Conservation (phyloP, 1,140 invertebrate species). For the Centruroides vittatus region DNA sequence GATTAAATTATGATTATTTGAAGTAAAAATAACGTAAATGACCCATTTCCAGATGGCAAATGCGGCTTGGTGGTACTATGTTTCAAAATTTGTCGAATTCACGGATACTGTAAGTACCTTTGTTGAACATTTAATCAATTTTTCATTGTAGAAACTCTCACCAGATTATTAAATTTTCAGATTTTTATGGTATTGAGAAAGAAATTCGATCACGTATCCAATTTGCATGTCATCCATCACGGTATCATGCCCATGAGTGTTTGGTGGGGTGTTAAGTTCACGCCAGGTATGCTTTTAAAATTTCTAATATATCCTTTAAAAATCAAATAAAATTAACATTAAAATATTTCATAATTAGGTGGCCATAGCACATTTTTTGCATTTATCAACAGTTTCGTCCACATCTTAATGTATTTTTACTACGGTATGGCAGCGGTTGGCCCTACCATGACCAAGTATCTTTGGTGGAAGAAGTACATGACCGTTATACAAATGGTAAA, state of each 20-base stretch:
- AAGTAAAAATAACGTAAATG: no score
- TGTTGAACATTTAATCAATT: background rate
- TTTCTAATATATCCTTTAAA: background rate
- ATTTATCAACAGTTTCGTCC: conserved; percentile 74
- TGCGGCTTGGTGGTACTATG: conserved; percentile 60
- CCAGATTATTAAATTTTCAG: conserved; percentile 32
- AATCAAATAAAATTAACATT: background rate
- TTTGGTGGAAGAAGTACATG: conserved; percentile 43
- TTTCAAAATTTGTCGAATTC: conserved; percentile 93
- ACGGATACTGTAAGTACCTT: conserved; percentile 71
- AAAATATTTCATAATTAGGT: conserved; percentile 35
- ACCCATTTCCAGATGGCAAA: conserved; percentile 37
- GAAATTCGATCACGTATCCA: conserved; percentile 83
- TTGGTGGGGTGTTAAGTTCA: conserved; percentile 90
- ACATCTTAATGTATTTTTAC: conserved; percentile 41
- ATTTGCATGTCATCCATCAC: conserved; percentile 88
- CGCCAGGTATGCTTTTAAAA: conserved; percentile 13
- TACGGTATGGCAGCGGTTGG: conserved; percentile 38
- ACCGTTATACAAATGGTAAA: conserved; percentile 37
- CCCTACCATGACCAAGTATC: conserved; percentile 34
- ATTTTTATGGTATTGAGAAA: conserved; percentile 81
- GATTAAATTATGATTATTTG: no score
- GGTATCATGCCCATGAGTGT: conserved; percentile 89
- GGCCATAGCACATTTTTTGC: conserved; percentile 70
- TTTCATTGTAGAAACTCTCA: conserved; percentile 36